These are phyloP conservation scores for Parasteatoda lunata DNA, from an alignment of 2,888 invertebrate genomes.

Conservation along the genomic window DNA sequence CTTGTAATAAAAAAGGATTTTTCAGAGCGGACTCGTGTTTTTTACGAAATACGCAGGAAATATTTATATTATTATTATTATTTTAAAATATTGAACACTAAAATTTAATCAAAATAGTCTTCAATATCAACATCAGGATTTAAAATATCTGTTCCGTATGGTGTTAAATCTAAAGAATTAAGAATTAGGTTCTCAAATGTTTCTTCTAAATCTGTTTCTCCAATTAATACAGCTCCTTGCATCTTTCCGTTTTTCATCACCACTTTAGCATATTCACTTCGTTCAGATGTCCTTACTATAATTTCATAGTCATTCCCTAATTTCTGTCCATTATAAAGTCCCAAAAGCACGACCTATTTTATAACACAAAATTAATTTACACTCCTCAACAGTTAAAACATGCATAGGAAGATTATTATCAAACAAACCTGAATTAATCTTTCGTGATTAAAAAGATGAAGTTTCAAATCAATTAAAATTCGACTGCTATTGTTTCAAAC, in stretches of 20 bases:
- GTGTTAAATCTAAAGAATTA: conserved; percentile 91
- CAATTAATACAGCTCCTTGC: conserved; percentile 95
- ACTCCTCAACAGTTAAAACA: no score
- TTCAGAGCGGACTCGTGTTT: no score
- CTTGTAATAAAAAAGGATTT: no score
- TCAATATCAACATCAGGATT: conserved; percentile 98
- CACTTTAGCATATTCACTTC: conserved; percentile 83
- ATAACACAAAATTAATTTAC: no score
- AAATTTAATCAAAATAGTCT: conserved; percentile 94
- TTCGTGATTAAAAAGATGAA: no score
- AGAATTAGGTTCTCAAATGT: conserved; percentile 98
- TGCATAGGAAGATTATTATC: no score
- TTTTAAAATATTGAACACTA: no score
- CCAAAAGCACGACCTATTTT: conserved; percentile 83
- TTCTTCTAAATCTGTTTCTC: conserved; percentile 97
- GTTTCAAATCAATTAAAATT: no score
- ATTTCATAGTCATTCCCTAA: conserved; percentile 87
- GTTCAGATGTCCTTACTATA: conserved; percentile 86
- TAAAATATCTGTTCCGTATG: conserved; percentile 91
- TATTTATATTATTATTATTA: no score
- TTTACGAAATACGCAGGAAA: no score
- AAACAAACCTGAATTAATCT: no score
- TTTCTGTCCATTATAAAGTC: conserved; percentile 94
- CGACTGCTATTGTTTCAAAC: no score
- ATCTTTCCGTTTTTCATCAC: conserved; percentile 87